phyloP scores from a whole-genome alignment of 2,888 invertebrate genomes.

The Platerodrilus igneus region DNA sequence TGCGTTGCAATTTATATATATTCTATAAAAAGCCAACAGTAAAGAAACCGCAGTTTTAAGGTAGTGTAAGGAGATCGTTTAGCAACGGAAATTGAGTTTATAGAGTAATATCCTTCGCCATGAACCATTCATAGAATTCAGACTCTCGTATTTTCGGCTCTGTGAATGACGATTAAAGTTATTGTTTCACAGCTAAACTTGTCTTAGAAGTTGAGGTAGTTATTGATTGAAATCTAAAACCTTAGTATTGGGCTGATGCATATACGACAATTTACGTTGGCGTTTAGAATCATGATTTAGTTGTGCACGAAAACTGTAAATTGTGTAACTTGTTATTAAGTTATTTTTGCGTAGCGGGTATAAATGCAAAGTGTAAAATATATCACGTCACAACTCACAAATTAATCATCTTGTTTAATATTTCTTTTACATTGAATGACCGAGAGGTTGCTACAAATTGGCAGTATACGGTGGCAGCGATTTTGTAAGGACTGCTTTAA shows the following conservation, averaged over 20 bases:
- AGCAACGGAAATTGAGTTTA: constrained; percentile 37
- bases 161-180: constrained; percentile 25
- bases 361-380: too few species aligned
- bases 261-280: not conserved
- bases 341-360: too few species aligned
- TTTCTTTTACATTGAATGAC: constrained; percentile 17
- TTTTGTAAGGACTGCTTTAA: constrained; percentile 23
- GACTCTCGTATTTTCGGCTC: constrained; percentile 26
- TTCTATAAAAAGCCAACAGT: too few species aligned
- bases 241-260: constrained; percentile 3
- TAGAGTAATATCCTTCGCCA: constrained; percentile 37
- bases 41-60: too few species aligned
- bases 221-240: constrained; percentile 25
- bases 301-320: too few species aligned
- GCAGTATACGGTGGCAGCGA: constrained; percentile 18
- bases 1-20: too few species aligned
- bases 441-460: constrained; percentile 16
- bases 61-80: constrained; percentile 31
- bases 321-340: not conserved
- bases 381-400: constrained; percentile 7
- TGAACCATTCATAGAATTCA: constrained; percentile 32
- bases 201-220: constrained; percentile 21
- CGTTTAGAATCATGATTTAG: not conserved
- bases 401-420: constrained; percentile 11
- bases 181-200: constrained; percentile 24